These are phyloP conservation scores for Achlya flavicornis DNA, from an alignment of 2,888 invertebrate genomes.

Conservation along the genomic window DNA sequence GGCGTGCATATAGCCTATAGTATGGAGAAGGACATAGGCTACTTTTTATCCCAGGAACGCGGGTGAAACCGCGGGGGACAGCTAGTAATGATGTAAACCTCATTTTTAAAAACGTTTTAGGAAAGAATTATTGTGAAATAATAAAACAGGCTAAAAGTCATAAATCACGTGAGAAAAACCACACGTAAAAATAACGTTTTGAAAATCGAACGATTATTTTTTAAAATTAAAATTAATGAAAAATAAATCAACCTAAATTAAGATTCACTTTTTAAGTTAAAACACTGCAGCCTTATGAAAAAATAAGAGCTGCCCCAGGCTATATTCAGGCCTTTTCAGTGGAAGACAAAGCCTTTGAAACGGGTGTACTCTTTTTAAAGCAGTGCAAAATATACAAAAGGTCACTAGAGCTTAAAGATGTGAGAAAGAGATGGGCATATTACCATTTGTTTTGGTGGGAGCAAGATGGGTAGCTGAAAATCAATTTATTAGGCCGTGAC, in stretches of 20 bases:
- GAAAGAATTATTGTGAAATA: not conserved
- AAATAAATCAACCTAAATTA: slow-evolving; percentile 18
- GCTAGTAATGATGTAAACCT: no score
- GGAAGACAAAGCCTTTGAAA: slow-evolving; percentile 75
- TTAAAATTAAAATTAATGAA: not conserved
- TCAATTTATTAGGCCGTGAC: slow-evolving; percentile 84
- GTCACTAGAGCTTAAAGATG: slow-evolving; percentile 73
- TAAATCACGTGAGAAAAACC: no score
- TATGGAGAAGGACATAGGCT: no score
- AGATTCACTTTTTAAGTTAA: slow-evolving; percentile 22
- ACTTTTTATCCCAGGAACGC: no score
- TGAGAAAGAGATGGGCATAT: slow-evolving; percentile 56
- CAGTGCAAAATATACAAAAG: slow-evolving; percentile 78
- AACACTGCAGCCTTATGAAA: slow-evolving; percentile 43
- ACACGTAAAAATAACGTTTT: no score
- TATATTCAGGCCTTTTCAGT: slow-evolving; percentile 66
- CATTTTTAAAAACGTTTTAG: not conserved
- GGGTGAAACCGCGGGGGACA: no score
- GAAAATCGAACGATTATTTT: not conserved
- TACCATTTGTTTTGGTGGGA: slow-evolving; percentile 34
- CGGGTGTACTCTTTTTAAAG: slow-evolving; percentile 57
- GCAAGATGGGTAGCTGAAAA: slow-evolving; percentile 73
- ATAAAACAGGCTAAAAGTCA: not conserved
- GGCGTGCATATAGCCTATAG: no score
- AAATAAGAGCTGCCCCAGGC: slow-evolving; percentile 57